phyloP scores from a whole-genome alignment of 2,888 invertebrate species.

The Sicus ferrugineus region DNA sequence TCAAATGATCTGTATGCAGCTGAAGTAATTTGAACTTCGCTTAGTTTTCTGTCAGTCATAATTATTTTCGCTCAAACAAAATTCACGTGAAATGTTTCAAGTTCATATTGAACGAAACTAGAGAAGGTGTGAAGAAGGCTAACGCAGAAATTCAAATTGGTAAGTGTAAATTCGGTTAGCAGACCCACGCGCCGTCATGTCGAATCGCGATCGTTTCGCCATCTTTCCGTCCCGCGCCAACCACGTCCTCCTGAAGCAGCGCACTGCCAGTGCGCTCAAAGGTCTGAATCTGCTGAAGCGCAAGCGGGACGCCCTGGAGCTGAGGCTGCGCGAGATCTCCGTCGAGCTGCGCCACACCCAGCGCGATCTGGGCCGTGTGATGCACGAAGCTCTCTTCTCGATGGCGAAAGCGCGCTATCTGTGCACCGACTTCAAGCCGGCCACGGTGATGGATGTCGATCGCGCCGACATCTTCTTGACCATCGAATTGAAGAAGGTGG shows the following conservation, averaged over 20 bases:
- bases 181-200: too few species aligned
- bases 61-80: not conserved
- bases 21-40: too few species aligned
- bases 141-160: too few species aligned
- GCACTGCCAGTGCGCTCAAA: constrained; percentile 48
- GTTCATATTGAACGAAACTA: not conserved
- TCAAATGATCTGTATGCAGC: too few species aligned
- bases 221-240: constrained; percentile 56
- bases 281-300: constrained; percentile 53
- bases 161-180: too few species aligned
- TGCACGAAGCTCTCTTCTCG: constrained; percentile 52
- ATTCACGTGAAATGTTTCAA: constrained; percentile 10
- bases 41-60: not conserved
- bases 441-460: constrained; percentile 41
- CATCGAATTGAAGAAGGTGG: constrained; percentile 45
- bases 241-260: constrained; percentile 51
- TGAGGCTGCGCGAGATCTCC: constrained; percentile 50
- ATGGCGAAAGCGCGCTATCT: constrained; percentile 54
- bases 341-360: constrained; percentile 36
- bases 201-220: constrained; percentile 43
- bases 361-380: constrained; percentile 35
- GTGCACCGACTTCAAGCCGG: constrained; percentile 50
- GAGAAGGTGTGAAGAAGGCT: too few species aligned
- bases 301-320: constrained; percentile 56
- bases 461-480: constrained; percentile 43